phyloP scores from a whole-genome alignment of 2,888 invertebrate species.

The Machimus atricapillus region DNA sequence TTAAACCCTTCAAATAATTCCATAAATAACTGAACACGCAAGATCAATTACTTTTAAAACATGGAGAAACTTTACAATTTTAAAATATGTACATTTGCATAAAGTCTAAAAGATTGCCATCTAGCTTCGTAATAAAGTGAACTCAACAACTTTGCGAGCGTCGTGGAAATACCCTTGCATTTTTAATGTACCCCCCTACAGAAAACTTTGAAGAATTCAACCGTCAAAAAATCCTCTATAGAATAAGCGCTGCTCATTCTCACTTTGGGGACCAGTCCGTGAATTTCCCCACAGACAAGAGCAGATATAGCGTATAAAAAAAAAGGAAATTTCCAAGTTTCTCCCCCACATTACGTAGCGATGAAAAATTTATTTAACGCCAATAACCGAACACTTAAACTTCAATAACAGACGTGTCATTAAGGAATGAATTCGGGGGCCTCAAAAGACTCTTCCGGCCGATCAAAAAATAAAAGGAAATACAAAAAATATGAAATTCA shows the following conservation, averaged over 20 bases:
- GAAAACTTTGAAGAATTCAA: neutral
- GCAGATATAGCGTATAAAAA: neutral
- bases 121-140: neutral
- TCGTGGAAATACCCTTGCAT: neutral
- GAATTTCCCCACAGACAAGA: neutral
- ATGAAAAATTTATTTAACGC: constrained; percentile 25
- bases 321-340: neutral
- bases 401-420: constrained; percentile 29
- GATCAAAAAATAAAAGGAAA: neutral
- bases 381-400: constrained; percentile 29
- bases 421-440: constrained; percentile 13
- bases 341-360: neutral
- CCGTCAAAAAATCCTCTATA: neutral
- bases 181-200: neutral
- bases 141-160: neutral
- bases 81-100: neutral
- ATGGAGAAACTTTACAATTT: neutral
- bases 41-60: neutral
- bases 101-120: neutral
- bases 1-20: too few species aligned
- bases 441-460: neutral
- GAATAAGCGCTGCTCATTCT: neutral
- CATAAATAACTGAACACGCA: too few species aligned
- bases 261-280: neutral
- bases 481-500: constrained; percentile 4